These are phyloP conservation scores for Periophthalmus magnuspinnatus DNA, from an alignment of 2,797 vertebrate genomes.

Conservation along the genomic window DNA sequence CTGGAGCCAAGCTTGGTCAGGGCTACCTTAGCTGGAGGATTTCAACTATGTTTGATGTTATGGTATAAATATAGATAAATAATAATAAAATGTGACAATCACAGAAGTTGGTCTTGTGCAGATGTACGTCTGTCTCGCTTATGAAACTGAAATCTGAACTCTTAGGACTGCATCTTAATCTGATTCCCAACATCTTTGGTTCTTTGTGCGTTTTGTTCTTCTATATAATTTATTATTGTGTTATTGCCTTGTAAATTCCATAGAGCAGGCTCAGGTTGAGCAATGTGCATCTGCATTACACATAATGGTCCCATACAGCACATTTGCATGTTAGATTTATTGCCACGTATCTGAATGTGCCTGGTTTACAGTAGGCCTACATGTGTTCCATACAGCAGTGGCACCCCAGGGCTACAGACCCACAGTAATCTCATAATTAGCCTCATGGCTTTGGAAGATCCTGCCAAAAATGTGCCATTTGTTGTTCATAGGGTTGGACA, in stretches of 20 bases:
- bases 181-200: background rate
- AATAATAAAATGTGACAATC: no score
- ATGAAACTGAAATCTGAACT: background rate
- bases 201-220: background rate
- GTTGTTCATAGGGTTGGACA: conserved; percentile 49
- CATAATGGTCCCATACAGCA: conserved; percentile 2
- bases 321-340: conserved; percentile 33
- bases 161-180: background rate
- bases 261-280: background rate
- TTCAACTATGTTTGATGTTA: no score
- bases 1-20: no score
- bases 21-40: no score
- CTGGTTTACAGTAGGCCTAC: conserved; percentile 16
- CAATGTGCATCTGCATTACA: background rate
- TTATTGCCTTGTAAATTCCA: conserved; percentile 18
- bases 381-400: conserved; percentile 28
- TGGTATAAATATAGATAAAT: no score
- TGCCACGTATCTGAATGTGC: conserved; percentile 7
- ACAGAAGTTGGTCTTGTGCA: no score
- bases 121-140: no score
- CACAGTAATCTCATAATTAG: conserved; percentile 59
- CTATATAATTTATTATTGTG: conserved; percentile 12
- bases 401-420: conserved; percentile 42
- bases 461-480: conserved; percentile 56
- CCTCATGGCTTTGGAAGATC: conserved; percentile 22